Base-by-base conservation (phyloP, 2,888 invertebrate species). In the Rhagonycha lutea region DNA sequence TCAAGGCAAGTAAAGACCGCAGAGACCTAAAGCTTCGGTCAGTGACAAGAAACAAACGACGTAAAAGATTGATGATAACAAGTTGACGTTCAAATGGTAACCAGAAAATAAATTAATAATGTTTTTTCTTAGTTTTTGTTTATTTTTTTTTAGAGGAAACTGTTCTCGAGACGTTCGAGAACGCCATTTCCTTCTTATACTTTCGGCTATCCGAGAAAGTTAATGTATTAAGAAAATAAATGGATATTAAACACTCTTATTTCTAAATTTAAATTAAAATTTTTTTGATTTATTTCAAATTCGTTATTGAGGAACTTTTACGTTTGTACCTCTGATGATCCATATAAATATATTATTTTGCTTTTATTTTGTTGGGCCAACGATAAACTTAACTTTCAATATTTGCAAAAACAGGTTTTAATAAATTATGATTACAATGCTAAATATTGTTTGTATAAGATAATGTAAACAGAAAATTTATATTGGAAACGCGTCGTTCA, bases 51-150 rank as follows among this genome's bases (percentile, higher is more conserved):
- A 85, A 86, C 86, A 86, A 86, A 86, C 85, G 86, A 86, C 83
- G 83, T 81, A 78, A 80, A 86, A 86, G 86, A 86, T 86, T 86
- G 86, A 86, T 86, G 85, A 84, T 85, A 83, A 84, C 83, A 83
- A 83, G 84, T 83, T 84, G 85, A 86, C 85, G 84, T 83, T 81
- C 82, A 83, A 85, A 85, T 85, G 83, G 82, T 84, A 83, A 83
- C 83, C 83, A 79, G 84, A 83, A 86, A 86, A 85, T 85, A 86
- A 86, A 86, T 85, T 86, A 86, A 86, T 85, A 85, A 84, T 81
- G 84, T 81, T 83, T 79, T 81, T 83, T 83, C 78, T 79, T 78
- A 75, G 69, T 80, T 80, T 81, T 80, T 79, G 70, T 71, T 75
- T 73, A 72, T 73, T 62, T 79, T 77, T 73, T 79, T 76, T 63